Base-by-base conservation (phyloP, 2,113 vertebrate genomes). In the Pangasianodon gigas region DNA sequence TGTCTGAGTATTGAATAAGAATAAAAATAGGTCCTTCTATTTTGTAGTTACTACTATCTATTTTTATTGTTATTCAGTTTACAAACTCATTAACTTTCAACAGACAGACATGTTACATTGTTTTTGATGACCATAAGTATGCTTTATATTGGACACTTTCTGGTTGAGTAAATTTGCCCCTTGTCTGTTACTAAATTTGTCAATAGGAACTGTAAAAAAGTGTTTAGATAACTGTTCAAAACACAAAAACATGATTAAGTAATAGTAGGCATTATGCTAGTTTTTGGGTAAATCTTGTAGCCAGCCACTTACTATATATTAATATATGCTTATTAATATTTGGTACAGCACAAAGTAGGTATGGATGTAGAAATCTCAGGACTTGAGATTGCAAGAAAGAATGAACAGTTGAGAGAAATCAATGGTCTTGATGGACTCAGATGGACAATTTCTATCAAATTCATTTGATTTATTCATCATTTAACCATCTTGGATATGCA, bases 391-490 rank as follows among this genome's bases (percentile, higher is more conserved):
- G 44, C 21, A 26, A 46, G 74, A 24, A 0, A 75, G 21, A 79
- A 79, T 75, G 19, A 24, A 75, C 74, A 29, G 11, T 4, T 52
- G 18, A 81, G 18, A 81, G 0, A 32, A 54, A 16, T 54, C 48
- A 18, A 6, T 54, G 0, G 11, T 77, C 8, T 24, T 26, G 10
- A 79, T 79, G 11, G 75, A 51, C 24, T 29, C 11, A 79, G 44
- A 16, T 56, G 9, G 19, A 58, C 4, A 41, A 44, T 85, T 85
- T 82, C 37, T 7, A 56, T 89, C 87, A 7, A 75, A 83, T 88
- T 75, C 18, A 74, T 85, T 89, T 75, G 9, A 87, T 90, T 89
- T 85, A 60, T 89, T 84, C 26, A 14, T 41, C 37, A 81, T 81
- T 81, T 54, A 32, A 7, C 16, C 44, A 58, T 83, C n/a, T 83